phyloP scores from a whole-genome alignment of 2,113 vertebrate genomes.

The Mirza zaza region DNA sequence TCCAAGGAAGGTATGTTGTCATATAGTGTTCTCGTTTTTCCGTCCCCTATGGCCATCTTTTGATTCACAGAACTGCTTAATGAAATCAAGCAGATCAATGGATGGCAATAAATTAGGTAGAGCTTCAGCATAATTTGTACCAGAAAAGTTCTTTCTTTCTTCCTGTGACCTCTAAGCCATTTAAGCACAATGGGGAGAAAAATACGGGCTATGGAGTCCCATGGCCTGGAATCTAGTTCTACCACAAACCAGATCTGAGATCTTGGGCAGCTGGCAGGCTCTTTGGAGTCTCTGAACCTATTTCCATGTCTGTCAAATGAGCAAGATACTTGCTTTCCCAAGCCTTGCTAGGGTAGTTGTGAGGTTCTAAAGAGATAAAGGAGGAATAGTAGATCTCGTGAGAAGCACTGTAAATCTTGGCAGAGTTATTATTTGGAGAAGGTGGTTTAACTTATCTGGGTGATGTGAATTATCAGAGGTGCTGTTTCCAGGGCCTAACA shows the following conservation, averaged over 20 bases:
- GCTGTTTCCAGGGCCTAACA: background rate
- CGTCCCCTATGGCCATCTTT: background rate
- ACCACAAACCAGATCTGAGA: background rate
- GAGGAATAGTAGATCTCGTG: background rate
- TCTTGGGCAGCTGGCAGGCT: background rate
- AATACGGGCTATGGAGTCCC: background rate
- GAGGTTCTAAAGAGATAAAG: background rate
- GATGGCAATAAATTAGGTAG: background rate
- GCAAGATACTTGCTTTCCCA: background rate
- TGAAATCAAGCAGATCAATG: background rate
- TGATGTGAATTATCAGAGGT: background rate
- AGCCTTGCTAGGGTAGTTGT: background rate
- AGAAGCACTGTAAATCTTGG: background rate
- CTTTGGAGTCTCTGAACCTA: background rate
- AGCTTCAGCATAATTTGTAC: background rate
- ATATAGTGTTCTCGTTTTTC: background rate
- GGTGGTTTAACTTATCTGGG: background rate
- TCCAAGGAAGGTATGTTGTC: background rate
- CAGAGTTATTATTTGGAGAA: background rate
- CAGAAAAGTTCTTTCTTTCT: background rate
- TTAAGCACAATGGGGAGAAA: background rate
- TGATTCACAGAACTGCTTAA: background rate
- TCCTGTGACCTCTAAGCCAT: background rate
- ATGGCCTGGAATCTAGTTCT: background rate
- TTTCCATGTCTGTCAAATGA: background rate